Evolutionary conservation across 2,797 vertebrate genomes (phyloP).

Genomic region (Melopsittacus undulatus): DNA sequence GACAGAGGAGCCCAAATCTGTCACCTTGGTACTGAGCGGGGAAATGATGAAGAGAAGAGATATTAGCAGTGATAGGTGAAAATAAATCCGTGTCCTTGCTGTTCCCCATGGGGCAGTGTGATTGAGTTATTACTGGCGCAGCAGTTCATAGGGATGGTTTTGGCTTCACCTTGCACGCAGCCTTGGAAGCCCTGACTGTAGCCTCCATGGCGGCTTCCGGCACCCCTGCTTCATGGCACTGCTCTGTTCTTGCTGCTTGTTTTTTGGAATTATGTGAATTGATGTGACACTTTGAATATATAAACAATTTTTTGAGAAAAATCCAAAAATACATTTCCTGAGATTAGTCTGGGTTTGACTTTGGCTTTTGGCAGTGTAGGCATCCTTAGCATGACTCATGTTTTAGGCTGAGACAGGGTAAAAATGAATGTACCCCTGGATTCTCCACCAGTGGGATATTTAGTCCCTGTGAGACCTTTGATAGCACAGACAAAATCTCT

Average conservation of each 20-base stretch:
- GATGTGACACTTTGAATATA: neutral
- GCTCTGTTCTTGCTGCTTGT: neutral
- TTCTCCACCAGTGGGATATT: neutral
- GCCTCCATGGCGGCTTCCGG: neutral
- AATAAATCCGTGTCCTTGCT: accelerated
- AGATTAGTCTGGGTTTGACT: neutral
- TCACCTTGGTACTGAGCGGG: neutral
- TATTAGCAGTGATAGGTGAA: neutral
- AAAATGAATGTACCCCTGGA: neutral
- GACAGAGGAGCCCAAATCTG: neutral
- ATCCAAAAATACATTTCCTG: neutral
- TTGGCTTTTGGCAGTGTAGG: neutral
- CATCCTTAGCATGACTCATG: neutral
- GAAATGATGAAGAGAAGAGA: neutral
- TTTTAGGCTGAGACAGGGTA: neutral
- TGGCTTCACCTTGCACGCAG: neutral
- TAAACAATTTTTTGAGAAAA: neutral
- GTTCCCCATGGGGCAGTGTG: accelerated
- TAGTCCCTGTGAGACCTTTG: neutral
- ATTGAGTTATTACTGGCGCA: neutral
- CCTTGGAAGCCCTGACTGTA: neutral
- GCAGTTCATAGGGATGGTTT: neutral
- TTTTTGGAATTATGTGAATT: neutral
- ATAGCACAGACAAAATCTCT: neutral
- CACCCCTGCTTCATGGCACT: neutral